A percentile compares a stretch with the other conserved stretches of the same genome.
Evolutionary conservation across 2,797 vertebrate species (phyloP).

Genomic region (Smutsia gigantea): DNA sequence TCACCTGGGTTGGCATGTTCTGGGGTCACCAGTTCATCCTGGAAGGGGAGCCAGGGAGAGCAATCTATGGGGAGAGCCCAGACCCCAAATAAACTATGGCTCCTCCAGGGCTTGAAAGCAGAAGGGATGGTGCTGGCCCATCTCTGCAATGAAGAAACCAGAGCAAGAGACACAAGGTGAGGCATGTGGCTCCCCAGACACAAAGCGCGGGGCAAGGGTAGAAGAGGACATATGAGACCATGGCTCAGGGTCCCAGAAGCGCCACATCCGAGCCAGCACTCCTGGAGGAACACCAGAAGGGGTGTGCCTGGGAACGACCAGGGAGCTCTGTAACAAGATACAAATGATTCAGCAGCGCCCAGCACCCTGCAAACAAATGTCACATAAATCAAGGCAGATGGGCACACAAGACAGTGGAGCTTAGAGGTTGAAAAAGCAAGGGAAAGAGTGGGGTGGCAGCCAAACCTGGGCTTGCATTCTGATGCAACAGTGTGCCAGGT

Average conservation of each 20-base stretch:
- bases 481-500: neutral
- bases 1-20: neutral
- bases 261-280: neutral
- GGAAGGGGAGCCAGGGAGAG: neutral
- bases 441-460: neutral
- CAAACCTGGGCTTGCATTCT: neutral
- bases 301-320: neutral
- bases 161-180: neutral
- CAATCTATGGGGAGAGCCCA: neutral
- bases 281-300: neutral
- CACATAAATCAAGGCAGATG: slow-evolving; percentile 54
- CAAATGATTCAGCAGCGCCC: slow-evolving; percentile 41
- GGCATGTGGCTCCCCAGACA: neutral
- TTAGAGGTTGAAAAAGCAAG: neutral
- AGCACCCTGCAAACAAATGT: slow-evolving; percentile 52
- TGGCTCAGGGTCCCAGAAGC: neutral
- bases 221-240: neutral
- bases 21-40: neutral
- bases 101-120: neutral
- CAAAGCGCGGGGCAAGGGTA: neutral
- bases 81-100: neutral
- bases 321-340: neutral
- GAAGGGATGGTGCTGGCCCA: neutral
- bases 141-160: neutral
- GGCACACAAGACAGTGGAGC: neutral